Base-by-base conservation (phyloP, 1,140 invertebrate species). In the Mylabris phalerata region DNA sequence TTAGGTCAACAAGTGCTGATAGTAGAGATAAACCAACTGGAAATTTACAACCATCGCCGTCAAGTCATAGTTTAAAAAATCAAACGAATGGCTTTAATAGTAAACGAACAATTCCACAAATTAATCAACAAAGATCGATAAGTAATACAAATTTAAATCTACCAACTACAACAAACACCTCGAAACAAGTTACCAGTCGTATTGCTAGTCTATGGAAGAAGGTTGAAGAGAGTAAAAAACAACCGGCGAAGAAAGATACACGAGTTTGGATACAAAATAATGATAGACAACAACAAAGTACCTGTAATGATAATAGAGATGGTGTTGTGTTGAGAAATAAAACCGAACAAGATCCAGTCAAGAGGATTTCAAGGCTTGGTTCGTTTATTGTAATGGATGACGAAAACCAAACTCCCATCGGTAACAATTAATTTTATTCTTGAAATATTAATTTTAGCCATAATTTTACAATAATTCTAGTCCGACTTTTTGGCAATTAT, bases 171-270 rank as follows among this genome's bases (percentile, higher is more conserved):
- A 52, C 25, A 47, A 56, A 27, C 48, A 57, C 39, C 11, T n/a
- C 74, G 13, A 74, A 78, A 62, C 87, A 87, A 67, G 84, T 90
- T 1, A 84, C 88, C 2, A 93, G 91, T 72, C 92, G 92, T 71
- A 93, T 95, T 42, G 89, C 92, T 1, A 89, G 82, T 67, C 77
- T 95, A 9, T 94, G 92, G 92, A 94, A 92, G 65, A 87, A 83
- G 66, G 87, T 88, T 2, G 89, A 92, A 67, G 84, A 90, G 39
- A 84, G 75, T n/a, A 85, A 84, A 45, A 80, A 81, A 57, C 78
- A 80, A 39, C 73, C 64, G 2, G 63, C 74, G 9, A 72, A 77
- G 40, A 82, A 80, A 48, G 84, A 89, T 58, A 82, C 78, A 9
- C 79, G 81, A 59, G 82, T 85, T 2, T 86, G 83, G 83, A 83